Evolutionary conservation across 2,113 vertebrate species (phyloP), one percentile per base, ranked within the genome.

Genomic region (Uria lomvia): DNA sequence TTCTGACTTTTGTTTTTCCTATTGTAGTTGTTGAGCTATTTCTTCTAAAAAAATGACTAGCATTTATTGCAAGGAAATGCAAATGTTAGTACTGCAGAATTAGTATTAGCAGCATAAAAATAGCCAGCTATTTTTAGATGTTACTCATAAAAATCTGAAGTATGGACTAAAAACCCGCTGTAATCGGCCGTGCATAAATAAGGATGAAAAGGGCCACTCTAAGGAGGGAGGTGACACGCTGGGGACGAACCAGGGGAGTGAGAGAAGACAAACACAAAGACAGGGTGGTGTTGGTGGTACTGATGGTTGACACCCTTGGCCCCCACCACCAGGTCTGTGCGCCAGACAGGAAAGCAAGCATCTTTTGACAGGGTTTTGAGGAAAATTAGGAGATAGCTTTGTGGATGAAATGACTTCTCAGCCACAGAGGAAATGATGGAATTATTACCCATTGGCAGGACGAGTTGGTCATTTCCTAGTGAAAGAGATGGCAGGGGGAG

Each of bases 211-310:
- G 1, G 7, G 38, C 30, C 53, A 45, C 38, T 56, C 26, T 26
- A 16, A 12, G 36, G 30, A 52, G 12, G 55, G 58, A 80, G 43
- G 16, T 56, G 53, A 72, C 84, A 56, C 0, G 2, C 21, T 49
- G 66, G 49, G 53, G 49, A 82, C 1, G 5, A 82, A 52, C 16
- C 38, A 63, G 42, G 26, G 62, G 27, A 63, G 62, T 0, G 1
- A 38, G n/a, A 72, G 70, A 42, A 86, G 70, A 16, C 9, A 36
- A 45, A 50, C 27, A 30, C 34, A 47, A 68, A 50, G 52, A 60
- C 59, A 15, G 0, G 7, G 52, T 0, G 2, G 27, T 1, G 4
- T 6, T 58, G 55, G 50, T 36, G 0, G 0, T 60, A 36, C 50
- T n/a, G 77, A 21, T 0, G 13, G 16, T 56, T 27, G 18, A 27